phyloP scores from a whole-genome alignment of 1,140 invertebrate genomes.

The Melitaea cinxia region DNA sequence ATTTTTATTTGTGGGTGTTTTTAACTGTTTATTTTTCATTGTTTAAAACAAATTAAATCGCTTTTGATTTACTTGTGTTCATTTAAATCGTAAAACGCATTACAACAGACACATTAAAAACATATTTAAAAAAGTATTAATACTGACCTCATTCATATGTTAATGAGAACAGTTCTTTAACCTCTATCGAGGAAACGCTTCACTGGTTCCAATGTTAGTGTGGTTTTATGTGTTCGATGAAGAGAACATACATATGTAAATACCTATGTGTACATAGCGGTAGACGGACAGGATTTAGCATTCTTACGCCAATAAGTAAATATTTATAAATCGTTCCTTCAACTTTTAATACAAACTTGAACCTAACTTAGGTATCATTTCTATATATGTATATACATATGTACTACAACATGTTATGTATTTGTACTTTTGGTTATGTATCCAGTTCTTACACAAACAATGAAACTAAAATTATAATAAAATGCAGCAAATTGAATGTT shows the following conservation, averaged over 20 bases:
- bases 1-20: no score
- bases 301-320: neutral
- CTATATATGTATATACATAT: no score
- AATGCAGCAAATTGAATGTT: no score
- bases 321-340: neutral
- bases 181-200: constrained; percentile 50
- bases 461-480: no score
- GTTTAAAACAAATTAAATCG: neutral
- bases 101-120: neutral
- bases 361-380: neutral
- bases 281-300: neutral
- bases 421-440: no score
- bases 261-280: neutral
- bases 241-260: neutral
- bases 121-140: constrained; percentile 36
- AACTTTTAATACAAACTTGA: neutral
- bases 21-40: neutral
- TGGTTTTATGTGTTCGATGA: constrained; percentile 14
- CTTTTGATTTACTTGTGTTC: neutral
- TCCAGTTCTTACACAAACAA: no score
- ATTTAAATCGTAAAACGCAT: constrained; percentile 1
- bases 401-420: no score
- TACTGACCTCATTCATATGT: constrained; percentile 48
- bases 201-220: constrained; percentile 36
- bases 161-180: constrained; percentile 54